phyloP scores from a whole-genome alignment of 2,797 vertebrate species.

The Poeciliopsis gracilis region DNA sequence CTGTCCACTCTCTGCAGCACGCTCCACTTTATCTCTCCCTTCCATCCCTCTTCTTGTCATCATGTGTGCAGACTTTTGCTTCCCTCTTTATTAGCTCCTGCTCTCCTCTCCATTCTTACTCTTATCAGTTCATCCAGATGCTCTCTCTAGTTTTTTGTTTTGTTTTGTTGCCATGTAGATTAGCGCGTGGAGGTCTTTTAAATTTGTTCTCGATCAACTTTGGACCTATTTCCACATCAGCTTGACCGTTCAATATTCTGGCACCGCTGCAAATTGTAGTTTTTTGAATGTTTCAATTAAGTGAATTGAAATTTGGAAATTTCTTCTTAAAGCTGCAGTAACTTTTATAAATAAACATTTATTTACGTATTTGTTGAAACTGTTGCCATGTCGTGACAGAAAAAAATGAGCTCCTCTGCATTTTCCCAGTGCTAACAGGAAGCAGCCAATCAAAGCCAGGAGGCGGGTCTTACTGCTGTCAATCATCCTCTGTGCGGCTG shows the following conservation, averaged over 20 bases:
- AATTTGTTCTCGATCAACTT: constrained; percentile 5
- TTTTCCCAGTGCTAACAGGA: too few relatives aligned
- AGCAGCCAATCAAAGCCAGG: too few relatives aligned
- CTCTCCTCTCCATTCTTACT: constrained; percentile 5
- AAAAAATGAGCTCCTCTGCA: too few relatives aligned
- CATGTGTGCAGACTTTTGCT: constrained; percentile 41
- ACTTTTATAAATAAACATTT: too few relatives aligned
- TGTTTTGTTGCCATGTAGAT: constrained; percentile 13
- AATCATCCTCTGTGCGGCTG: too few relatives aligned
- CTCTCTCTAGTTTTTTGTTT: not conserved
- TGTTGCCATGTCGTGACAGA: too few relatives aligned
- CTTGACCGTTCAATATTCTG: not conserved
- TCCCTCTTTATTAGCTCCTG: constrained; percentile 17
- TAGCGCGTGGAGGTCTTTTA: constrained; percentile 15
- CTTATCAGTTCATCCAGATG: constrained; percentile 18
- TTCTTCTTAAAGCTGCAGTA: not conserved
- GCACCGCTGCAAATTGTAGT: not conserved
- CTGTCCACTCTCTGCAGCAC: constrained; percentile 43
- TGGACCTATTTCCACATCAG: constrained; percentile 15
- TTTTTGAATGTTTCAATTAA: not conserved
- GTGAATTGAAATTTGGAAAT: not conserved
- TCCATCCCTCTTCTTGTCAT: constrained; percentile 30
- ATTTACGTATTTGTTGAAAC: too few relatives aligned
- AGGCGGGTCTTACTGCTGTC: too few relatives aligned
- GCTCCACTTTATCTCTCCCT: constrained; percentile 30